Base-by-base conservation (phyloP, 2,797 vertebrate species). In the Bufotes viridis region DNA sequence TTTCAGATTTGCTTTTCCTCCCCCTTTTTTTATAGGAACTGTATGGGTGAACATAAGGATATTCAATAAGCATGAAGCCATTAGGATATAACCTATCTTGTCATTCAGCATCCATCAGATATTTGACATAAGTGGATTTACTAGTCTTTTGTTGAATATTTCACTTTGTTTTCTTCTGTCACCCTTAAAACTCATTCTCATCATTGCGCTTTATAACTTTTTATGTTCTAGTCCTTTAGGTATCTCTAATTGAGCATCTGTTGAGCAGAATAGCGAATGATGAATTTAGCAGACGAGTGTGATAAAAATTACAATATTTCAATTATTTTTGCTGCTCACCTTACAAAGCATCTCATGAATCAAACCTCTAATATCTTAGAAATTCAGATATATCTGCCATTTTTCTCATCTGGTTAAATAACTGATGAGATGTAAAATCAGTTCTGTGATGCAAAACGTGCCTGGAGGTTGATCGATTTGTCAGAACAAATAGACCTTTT, bases 401-500 rank as follows among this genome's bases (percentile, higher is more conserved):
- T 85, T 89, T 92, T 93, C 92, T 91, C 91, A 90, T 93, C 91
- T 92, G 93, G 92, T 93, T 93, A 94, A 92, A 89, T 91, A 90
- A 90, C 79, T 91, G 93, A 93, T 93, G 93, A 94, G 92, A 93
- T 92, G 91, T 92, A 91, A 93, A 93, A 94, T 92, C 92, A 91
- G 93, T 90, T 93, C 92, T 93, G 87, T 78, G 90, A 93, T 90
- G 90, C 89, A 93, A 87, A 90, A 92, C 90, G 88, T 90, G 91
- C 92, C 94, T 0, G 15, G 91, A 93, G 93, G 93, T 91, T 92
- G 93, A 93, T 94, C 86, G 0, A 90, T 95, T 93, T 94, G 93
- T 95, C 93, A 94, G 91, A 93, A 93, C 93, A 94, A 94, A 94
- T 92, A 93, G 93, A 93, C 88, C 91, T 93, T 93, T 91, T 91